phyloP scores from a whole-genome alignment of 2,888 invertebrate genomes.

The Rhamphomyia laevipes region DNA sequence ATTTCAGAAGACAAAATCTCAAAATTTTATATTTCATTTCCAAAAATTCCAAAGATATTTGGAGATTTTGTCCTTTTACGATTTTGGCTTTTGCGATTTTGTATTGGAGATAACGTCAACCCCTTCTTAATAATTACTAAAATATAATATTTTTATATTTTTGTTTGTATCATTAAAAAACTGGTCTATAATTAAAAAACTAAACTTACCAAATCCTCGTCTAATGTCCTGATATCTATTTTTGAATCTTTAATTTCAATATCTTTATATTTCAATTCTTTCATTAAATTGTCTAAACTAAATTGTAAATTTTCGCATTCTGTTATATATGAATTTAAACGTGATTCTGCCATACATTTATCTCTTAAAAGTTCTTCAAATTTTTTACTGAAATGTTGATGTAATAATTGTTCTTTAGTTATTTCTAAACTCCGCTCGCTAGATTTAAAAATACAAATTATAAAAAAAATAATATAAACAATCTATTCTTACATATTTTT shows the following conservation, averaged over 20 bases:
- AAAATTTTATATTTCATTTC: too few species aligned
- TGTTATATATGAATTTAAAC: conserved; percentile 26
- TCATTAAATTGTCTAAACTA: conserved; percentile 40
- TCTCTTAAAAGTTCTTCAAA: conserved; percentile 32
- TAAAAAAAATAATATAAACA: not conserved
- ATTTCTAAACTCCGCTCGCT: conserved; percentile 10
- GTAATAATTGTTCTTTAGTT: conserved; percentile 31
- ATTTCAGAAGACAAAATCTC: too few species aligned
- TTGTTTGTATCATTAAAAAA: too few species aligned
- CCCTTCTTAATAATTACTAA: not conserved
- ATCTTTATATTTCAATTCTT: conserved; percentile 41
- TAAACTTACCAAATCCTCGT: conserved; percentile 50
- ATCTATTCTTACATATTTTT: conserved; percentile 15
- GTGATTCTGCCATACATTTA: conserved; percentile 33
- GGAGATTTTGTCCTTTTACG: too few species aligned
- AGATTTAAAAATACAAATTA: conserved; percentile 3
- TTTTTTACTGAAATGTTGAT: conserved; percentile 32
- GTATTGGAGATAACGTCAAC: too few species aligned
- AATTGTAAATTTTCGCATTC: conserved; percentile 40
- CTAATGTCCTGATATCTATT: conserved; percentile 40
- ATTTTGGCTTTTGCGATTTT: too few species aligned
- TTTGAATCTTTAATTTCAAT: conserved; percentile 41
- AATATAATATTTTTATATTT: not conserved
- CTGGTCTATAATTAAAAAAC: too few species aligned
- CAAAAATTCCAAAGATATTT: too few species aligned